Percentiles rank a stretch among this genome's conserved stretches.
phyloP scores from a whole-genome alignment of 1,140 invertebrate genomes.

The Orussus abietinus region DNA sequence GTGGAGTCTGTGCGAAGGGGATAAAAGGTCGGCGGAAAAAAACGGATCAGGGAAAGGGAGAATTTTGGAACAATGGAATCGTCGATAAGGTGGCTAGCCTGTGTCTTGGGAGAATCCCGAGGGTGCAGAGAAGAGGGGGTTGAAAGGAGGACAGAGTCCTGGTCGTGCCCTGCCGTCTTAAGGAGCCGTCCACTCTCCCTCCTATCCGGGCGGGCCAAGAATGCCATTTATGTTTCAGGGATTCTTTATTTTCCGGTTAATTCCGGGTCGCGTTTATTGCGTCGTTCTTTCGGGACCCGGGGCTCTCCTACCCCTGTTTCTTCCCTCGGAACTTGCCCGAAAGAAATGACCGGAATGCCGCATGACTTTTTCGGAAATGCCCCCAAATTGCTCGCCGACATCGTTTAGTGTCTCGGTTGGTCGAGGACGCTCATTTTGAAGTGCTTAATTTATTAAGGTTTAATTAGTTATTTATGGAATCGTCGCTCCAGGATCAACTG shows the following conservation, averaged over 20 bases:
- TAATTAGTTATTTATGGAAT: no score
- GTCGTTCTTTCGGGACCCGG: no score
- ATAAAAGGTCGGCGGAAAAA: not conserved
- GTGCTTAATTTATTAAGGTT: no score
- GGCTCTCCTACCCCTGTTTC: no score
- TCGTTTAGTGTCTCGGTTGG: no score
- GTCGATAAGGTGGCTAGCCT: slow-evolving; percentile 21
- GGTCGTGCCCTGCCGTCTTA: slow-evolving; percentile 13
- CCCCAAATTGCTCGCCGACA: no score
- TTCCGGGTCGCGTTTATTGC: slow-evolving; percentile 13
- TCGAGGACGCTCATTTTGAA: no score
- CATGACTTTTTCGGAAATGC: no score
- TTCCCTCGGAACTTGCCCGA: not conserved
- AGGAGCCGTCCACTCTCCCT: slow-evolving; percentile 11
- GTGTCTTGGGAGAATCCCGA: not conserved
- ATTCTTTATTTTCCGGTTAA: slow-evolving; percentile 8
- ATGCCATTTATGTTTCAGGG: slow-evolving; percentile 2
- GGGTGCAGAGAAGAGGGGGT: not conserved
- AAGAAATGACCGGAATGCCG: no score
- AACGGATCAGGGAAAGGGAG: slow-evolving; percentile 8
- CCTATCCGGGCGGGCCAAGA: slow-evolving; percentile 5
- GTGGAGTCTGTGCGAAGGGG: not conserved
- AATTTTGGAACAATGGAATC: slow-evolving; percentile 31
- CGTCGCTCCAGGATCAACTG: no score
- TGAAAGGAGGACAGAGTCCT: slow-evolving; percentile 3